These are phyloP conservation scores for Trachymyrmex septentrionalis DNA, from an alignment of 1,140 invertebrate species.

Conservation along the genomic window DNA sequence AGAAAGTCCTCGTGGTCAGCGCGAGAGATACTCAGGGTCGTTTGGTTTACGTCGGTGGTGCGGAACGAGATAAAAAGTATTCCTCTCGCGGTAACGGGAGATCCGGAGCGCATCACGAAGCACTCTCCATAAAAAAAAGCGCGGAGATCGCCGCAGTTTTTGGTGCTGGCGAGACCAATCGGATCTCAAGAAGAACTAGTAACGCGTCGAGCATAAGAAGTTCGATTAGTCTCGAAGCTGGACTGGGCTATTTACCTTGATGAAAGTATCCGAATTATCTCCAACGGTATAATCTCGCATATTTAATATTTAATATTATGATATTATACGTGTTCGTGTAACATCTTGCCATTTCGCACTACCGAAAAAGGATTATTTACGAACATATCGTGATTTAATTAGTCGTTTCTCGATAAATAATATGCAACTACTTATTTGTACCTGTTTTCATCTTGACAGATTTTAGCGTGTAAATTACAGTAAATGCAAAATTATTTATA, in stretches of 20 bases:
- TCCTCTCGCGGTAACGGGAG: slow-evolving; percentile 74
- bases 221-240: slow-evolving; percentile 84
- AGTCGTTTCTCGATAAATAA: slow-evolving; percentile 35
- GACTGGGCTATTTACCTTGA: slow-evolving; percentile 84
- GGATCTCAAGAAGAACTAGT: slow-evolving; percentile 79
- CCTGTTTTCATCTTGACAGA: slow-evolving; percentile 40
- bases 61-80: slow-evolving; percentile 82
- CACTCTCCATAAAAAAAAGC: slow-evolving; percentile 94
- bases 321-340: slow-evolving; percentile 7
- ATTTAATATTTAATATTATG: slow-evolving; percentile 31
- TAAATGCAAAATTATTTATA: slow-evolving; percentile 24
- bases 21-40: slow-evolving; percentile 87
- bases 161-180: slow-evolving; percentile 80
- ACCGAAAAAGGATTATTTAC: slow-evolving; percentile 4
- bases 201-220: slow-evolving; percentile 83
- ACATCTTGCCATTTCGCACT: slow-evolving; percentile 50
- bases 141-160: slow-evolving; percentile 95
- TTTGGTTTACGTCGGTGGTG: slow-evolving; percentile 87
- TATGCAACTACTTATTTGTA: slow-evolving; percentile 53
- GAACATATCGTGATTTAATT: slow-evolving; percentile 49
- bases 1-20: slow-evolving; percentile 87
- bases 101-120: slow-evolving; percentile 88
- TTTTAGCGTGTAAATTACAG: slow-evolving; percentile 15
- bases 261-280: slow-evolving; percentile 2
- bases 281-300: neutral